Percentiles rank a stretch among this genome's conserved stretches.
Evolutionary conservation across 1,140 invertebrate genomes (phyloP).

Genomic region (Saccostrea echinata): DNA sequence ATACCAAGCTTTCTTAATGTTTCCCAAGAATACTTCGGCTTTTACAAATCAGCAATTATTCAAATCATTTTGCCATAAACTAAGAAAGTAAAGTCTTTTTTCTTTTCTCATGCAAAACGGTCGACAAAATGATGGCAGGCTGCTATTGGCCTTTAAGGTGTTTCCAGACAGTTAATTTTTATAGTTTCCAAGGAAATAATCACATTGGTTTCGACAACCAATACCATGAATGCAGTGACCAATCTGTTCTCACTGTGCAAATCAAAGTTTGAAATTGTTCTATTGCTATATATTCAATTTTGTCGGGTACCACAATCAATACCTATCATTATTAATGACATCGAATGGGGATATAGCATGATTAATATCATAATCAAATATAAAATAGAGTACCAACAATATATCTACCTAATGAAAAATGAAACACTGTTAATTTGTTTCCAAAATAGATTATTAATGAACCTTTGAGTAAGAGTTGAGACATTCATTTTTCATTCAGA

Average conservation of each 20-base stretch:
- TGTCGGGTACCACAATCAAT: background rate
- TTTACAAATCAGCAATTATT: conserved; percentile 5
- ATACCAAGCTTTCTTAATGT: background rate
- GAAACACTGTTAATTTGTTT: background rate
- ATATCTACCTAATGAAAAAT: background rate
- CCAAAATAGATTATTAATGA: conserved; percentile 32
- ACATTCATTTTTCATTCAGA: background rate
- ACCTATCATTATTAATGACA: background rate
- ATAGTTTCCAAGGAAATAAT: conserved; percentile 16
- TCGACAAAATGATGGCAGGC: background rate
- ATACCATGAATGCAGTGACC: background rate
- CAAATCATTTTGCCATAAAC: conserved; percentile 32
- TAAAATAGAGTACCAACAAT: background rate
- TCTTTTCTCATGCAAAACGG: conserved; percentile 34
- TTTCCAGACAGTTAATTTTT: conserved; percentile 8
- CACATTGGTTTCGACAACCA: background rate
- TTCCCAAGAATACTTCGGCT: background rate
- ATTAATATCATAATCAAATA: background rate
- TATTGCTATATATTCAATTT: background rate
- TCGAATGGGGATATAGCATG: background rate
- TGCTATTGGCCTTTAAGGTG: background rate
- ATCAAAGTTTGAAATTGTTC: background rate
- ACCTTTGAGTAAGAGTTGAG: background rate
- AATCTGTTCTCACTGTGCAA: background rate
- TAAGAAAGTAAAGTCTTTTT: conserved; percentile 16